These are phyloP conservation scores for Periophthalmus magnuspinnatus DNA, from an alignment of 2,797 vertebrate genomes.

Conservation along the genomic window DNA sequence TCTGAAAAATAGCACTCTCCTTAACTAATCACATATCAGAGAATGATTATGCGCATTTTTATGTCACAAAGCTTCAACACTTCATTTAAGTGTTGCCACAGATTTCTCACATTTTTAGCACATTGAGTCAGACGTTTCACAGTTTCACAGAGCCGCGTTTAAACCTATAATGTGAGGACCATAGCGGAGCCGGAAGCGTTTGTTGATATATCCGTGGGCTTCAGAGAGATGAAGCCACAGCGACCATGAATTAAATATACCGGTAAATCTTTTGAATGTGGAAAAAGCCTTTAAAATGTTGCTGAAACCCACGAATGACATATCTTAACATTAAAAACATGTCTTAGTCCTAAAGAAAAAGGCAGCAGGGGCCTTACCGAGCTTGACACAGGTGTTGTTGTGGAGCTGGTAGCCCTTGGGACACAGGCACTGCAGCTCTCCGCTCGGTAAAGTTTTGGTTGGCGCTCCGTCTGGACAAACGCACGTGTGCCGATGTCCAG, in stretches of 20 bases:
- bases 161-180: neutral
- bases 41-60: too few relatives aligned
- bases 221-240: too few relatives aligned
- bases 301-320: too few relatives aligned
- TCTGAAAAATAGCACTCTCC: constrained; percentile 68
- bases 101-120: neutral
- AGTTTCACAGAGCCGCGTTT: neutral
- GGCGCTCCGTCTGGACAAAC: constrained; percentile 87
- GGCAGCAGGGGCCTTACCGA: constrained; percentile 72
- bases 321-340: too few relatives aligned
- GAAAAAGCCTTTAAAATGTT: too few relatives aligned
- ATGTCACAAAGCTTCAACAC: neutral
- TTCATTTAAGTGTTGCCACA: neutral
- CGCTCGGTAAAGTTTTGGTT: constrained; percentile 73
- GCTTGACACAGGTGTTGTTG: constrained; percentile 86
- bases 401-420: constrained; percentile 82
- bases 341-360: neutral
- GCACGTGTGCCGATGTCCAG: constrained; percentile 83
- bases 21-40: neutral
- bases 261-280: too few relatives aligned
- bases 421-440: constrained; percentile 88
- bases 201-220: neutral
- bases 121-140: neutral
- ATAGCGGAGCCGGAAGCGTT: neutral
- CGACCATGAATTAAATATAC: too few relatives aligned